Base-by-base conservation (phyloP, 1,140 invertebrate genomes). In the Leptoteleia sp. region DNA sequence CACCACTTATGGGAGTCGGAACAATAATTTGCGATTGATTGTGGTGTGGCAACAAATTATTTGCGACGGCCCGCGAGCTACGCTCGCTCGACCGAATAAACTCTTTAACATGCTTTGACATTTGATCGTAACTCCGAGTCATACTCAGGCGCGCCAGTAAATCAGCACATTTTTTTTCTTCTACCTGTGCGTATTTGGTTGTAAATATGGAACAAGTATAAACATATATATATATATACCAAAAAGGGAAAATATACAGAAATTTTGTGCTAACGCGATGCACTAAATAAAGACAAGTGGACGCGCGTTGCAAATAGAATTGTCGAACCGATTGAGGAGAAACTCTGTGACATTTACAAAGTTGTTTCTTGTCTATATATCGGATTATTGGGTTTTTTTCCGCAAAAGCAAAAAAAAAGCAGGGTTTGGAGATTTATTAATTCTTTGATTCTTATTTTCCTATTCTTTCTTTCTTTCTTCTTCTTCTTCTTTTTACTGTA, bases 21-120 rank as follows among this genome's bases (percentile, higher is more conserved):
- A 40, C 70, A 73, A 73, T 73, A 73, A 55, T 73, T 64, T 64
- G 38, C 57, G 40, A 57, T 52, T 64, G 50, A 73, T 73, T 55
- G 59, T 9, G 40, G 38, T 61, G 70, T 61, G 25, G 70, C 70
- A 73, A 64, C 70, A 64, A 73, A 73, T 73, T 64, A 64, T 73
- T 64, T 29, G 70, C 48, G 40, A 40, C 50, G 57, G 38, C 11
- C 70, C 29, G 33, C 55, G 42, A 61, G 55, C 33, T 48, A 64
- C 40, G 42, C 48, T 64, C 42, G 33, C 40, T 73, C 70, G 31
- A 38, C 33, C 52, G 52, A 75, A 65, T 65, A 59, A 75, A 75
- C 43, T 75, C 35, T 57, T 73, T 73, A 73, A 50, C 50, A 33
- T 73, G 43, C 71, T 59, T 62, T 72, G 68, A 72, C 57, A 72